Conservation (phyloP, 2,113 vertebrate genomes). For the Odontesthes bonariensis region DNA sequence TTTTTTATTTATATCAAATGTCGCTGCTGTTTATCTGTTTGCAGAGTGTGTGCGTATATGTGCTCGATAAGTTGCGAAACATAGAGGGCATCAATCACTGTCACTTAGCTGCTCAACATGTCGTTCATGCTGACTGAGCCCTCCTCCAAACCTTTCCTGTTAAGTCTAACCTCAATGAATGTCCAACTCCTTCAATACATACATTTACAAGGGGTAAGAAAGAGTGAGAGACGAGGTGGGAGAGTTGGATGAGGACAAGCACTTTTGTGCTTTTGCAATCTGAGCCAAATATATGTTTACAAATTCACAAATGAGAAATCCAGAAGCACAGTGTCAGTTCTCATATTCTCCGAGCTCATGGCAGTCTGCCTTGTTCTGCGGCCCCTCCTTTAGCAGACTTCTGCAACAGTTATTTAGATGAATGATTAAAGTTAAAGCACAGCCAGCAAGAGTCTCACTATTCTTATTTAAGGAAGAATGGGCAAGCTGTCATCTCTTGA, state of each 20-base stretch:
- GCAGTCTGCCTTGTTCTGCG: slow-evolving; percentile 60
- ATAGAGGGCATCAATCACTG: slow-evolving; percentile 88
- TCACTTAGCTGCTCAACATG: slow-evolving; percentile 74
- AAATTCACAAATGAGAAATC: slow-evolving; percentile 80
- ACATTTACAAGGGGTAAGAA: slow-evolving; percentile 61
- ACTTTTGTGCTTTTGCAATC: slow-evolving; percentile 60
- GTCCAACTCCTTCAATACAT: slow-evolving; percentile 77
- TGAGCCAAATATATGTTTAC: slow-evolving; percentile 77
- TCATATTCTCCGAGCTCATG: slow-evolving; percentile 65
- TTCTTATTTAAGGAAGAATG: slow-evolving; percentile 84
- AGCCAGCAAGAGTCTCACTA: slow-evolving; percentile 76
- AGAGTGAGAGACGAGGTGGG: not conserved
- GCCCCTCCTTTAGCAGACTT: slow-evolving; percentile 61
- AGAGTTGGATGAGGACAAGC: slow-evolving; percentile 37
- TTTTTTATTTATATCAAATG: slow-evolving; percentile 74
- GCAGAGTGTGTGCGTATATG: slow-evolving; percentile 37
- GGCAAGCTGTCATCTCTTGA: slow-evolving; percentile 85
- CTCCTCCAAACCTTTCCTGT: slow-evolving; percentile 38
- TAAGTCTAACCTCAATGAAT: slow-evolving; percentile 69
- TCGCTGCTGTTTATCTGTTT: slow-evolving; percentile 70
- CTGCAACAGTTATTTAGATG: slow-evolving; percentile 84
- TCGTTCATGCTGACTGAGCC: slow-evolving; percentile 70
- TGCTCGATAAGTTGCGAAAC: slow-evolving; percentile 70
- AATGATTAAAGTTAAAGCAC: slow-evolving; percentile 86
- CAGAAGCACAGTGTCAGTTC: slow-evolving; percentile 72